Percentiles rank a stretch among this genome's conserved stretches.
phyloP scores from a whole-genome alignment of 2,113 vertebrate genomes.

The Neolamprologus toae region DNA sequence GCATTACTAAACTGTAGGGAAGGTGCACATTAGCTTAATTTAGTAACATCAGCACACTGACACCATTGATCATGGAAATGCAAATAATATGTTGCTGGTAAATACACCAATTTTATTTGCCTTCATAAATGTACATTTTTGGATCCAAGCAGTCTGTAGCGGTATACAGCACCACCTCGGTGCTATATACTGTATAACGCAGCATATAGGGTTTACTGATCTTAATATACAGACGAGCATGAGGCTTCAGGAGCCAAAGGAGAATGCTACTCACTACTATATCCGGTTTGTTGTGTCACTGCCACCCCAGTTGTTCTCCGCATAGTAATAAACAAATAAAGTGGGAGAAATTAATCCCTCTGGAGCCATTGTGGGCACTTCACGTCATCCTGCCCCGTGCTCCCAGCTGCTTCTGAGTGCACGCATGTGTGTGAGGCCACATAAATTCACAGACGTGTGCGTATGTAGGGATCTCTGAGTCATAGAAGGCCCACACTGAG shows the following conservation, averaged over 20 bases:
- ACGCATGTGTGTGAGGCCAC: neutral
- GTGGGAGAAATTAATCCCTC: slow-evolving; percentile 51
- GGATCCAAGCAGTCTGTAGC: neutral
- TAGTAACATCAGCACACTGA: neutral
- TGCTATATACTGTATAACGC: neutral
- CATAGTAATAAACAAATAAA: slow-evolving; percentile 60
- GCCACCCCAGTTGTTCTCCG: slow-evolving; percentile 36
- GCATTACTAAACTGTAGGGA: neutral
- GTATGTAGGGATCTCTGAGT: neutral
- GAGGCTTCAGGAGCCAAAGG: slow-evolving; percentile 44
- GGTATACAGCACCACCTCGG: neutral
- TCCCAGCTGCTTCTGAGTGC: slow-evolving; percentile 40
- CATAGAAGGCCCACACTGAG: slow-evolving; percentile 5
- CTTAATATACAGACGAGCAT: slow-evolving; percentile 20
- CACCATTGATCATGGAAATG: neutral
- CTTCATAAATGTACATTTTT: neutral
- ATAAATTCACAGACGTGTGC: slow-evolving; percentile 9
- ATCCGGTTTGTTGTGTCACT: slow-evolving; percentile 48
- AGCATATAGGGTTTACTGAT: neutral
- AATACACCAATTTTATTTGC: neutral
- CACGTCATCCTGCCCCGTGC: slow-evolving; percentile 24
- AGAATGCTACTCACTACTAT: slow-evolving; percentile 26
- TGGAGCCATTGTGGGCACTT: slow-evolving; percentile 53
- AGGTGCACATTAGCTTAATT: neutral
- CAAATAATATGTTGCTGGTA: neutral